Evolutionary conservation across 64 coral and sea anemone species (phyloP), one percentile per base, ranked within the genome.

Genomic region (Porites lutea): DNA sequence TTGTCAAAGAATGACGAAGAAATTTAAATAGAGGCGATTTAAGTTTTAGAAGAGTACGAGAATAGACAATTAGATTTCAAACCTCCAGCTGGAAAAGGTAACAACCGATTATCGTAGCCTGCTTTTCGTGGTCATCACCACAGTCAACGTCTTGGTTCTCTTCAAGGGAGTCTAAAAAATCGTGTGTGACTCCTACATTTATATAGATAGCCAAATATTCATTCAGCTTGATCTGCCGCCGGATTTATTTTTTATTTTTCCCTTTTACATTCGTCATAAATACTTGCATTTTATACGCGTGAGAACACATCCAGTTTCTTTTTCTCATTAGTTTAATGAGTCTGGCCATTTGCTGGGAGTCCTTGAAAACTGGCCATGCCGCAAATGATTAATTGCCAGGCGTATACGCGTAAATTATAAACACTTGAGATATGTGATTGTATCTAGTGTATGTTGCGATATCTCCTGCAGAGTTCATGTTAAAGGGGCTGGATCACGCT

Each of bases 241-340:
- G 0, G 54, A 57, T 57, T 57, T 57, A 57, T 6, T 57, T 9
- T 4, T 8, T 3, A 47, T 46, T 74, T 65, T 59, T 21, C 46
- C 43, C 8, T 60, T 21, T 15, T 14, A 1, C n/a, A 43, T 45
- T 62, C 60, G 59, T 63, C 43, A 10, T 48, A 18, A 82, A 65
- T n/a, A 47, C 43, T 3, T 48, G 8, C 15, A 8, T 82, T 65
- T 49, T 63, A 82, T 82, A 48, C 60, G 79, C 79, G 44, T 82
- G 59, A 82, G 79, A 82, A 82, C 18, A 6, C 57, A 65, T 82
- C 49, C 59, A 64, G 49, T 66, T 44, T 48, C 15, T 5, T 1
- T 10, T 48, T 82, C 59, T 65, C 60, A 65, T 74, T 74, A 65
- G 43, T 16, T 82, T 82, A 82, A 63, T 58, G 55, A 62, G 27